A percentile compares a stretch with the other conserved stretches of the same genome.
Conservation (phyloP, 2,888 invertebrate species). For the Empis stercorea region DNA sequence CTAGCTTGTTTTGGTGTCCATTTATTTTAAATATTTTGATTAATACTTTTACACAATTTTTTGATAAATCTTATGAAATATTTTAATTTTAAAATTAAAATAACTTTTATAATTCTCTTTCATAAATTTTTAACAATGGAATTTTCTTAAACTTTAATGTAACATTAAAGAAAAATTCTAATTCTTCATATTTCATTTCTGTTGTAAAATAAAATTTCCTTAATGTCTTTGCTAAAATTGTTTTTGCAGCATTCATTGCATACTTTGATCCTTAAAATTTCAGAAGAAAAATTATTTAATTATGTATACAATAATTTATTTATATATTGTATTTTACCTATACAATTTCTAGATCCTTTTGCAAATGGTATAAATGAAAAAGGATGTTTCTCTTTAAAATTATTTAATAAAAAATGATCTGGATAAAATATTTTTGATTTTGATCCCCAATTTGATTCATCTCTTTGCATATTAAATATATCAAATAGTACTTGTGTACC, state of each 20-base stretch:
- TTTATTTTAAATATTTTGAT: no score
- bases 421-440: conserved; percentile 24
- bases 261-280: not conserved
- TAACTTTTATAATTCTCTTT: no score
- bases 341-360: conserved; percentile 32
- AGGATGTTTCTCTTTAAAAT: conserved; percentile 15
- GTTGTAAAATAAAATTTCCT: not conserved
- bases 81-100: no score
- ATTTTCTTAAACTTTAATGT: no score
- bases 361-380: conserved; percentile 32
- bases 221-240: not conserved
- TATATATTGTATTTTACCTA: conserved; percentile 21
- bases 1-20: no score
- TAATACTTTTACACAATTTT: no score
- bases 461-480: conserved; percentile 30
- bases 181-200: not conserved
- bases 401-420: conserved; percentile 23
- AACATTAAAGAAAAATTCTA: not conserved
- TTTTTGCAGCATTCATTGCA: not conserved
- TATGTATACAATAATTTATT: not conserved
- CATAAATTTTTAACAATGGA: no score
- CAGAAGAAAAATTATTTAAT: not conserved
- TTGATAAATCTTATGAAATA: no score
- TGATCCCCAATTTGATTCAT: conserved; percentile 26
- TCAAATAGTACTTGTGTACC: conserved; percentile 30